phyloP scores from a whole-genome alignment of 2,888 invertebrate species.

The Ferrisia virgata region DNA sequence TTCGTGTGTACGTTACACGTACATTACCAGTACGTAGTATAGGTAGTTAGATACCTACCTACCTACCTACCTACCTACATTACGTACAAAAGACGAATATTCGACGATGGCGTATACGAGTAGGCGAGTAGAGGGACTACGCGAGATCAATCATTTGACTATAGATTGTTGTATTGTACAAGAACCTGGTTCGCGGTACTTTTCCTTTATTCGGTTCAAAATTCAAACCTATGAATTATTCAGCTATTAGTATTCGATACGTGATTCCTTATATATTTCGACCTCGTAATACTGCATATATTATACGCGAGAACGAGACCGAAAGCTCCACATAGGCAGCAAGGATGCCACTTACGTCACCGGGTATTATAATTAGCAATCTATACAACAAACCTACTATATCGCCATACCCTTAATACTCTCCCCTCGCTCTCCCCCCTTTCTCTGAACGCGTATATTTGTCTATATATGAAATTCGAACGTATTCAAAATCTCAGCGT shows the following conservation, averaged over 20 bases:
- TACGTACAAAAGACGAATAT: neutral
- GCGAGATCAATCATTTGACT: neutral
- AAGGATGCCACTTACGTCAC: neutral
- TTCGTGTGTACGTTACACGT: no score
- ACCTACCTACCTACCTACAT: no score
- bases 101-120: neutral
- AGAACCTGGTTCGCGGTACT: neutral
- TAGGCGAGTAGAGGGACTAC: no score
- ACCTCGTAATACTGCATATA: neutral
- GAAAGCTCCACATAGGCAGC: neutral
- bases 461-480: no score
- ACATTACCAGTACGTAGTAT: no score
- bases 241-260: neutral
- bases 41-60: no score
- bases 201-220: neutral
- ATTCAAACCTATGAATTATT: neutral
- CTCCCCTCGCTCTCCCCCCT: neutral
- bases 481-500: no score
- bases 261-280: neutral
- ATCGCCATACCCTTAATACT: neutral
- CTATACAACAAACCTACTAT: neutral
- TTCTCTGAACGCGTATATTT: neutral
- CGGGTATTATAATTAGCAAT: constrained; percentile 2
- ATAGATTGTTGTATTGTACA: no score
- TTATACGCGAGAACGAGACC: neutral